Base-by-base conservation (phyloP, 2,113 vertebrate species). In the Entelurus aequoreus region DNA sequence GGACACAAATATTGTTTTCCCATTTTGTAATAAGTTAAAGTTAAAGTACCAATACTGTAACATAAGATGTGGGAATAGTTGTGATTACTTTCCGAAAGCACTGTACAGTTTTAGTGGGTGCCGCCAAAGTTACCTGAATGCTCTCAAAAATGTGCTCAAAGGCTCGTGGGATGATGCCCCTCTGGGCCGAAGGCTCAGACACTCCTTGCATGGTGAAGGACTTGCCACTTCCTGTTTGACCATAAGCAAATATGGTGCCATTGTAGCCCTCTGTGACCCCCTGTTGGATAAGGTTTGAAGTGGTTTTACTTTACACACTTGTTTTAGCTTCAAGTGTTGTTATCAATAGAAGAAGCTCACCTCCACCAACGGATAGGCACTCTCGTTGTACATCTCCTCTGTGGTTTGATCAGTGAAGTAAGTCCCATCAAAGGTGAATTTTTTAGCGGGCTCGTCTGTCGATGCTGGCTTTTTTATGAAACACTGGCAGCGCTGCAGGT, bases 171-270 rank as follows among this genome's bases (percentile, higher is more conserved):
- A 95, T 93, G 68, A 95, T 87, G 28, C 94, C 94, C 70, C 82
- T 90, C 80, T 94, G 92, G 1, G 81, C 48, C 5, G 89, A 60
- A 0, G 92, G 92, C 28, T 92, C 86, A 0, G 62, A 7, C 28
- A 91, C 79, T 6, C 94, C 95, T 82, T 95, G 93, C 94, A 94
- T 95, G 75, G 93, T 94, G 78, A 94, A 95, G 3, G 94, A 96
- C 59, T 97, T 96, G 9, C 94, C 93, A 0, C 95, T 96, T 80
- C 94, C 95, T 0, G 93, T 94, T 85, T 98, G 96, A 61, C 94
- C 90, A 0, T 94, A 94, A 19, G 93, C 94, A 84, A 95, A 95
- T 65, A 94, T 94, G n/a, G 94, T 95, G 44, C 93, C 93, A 0
- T 95, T 97, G 87, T 93, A 95, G 65, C 94, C 94, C 62, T 95